A percentile compares a stretch with the other conserved stretches of the same genome.
Conservation (phyloP, 2,888 invertebrate species). For the Perdita meconis region DNA sequence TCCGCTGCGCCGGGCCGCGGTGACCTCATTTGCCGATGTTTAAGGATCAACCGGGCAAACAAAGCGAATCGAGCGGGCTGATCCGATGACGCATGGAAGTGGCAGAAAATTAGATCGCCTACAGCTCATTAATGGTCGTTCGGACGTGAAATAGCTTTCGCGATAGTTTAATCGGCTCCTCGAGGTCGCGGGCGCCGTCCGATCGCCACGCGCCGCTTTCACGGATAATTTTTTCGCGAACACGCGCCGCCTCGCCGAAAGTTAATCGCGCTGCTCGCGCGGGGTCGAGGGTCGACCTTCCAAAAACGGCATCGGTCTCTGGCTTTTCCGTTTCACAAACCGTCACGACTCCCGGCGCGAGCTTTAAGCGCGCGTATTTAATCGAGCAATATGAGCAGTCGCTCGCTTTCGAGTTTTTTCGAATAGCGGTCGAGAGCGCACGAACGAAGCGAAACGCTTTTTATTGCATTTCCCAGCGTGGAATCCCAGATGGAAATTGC, state of each 20-base stretch:
- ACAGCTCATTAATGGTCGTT: conserved; percentile 34
- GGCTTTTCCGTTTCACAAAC: conserved; percentile 30
- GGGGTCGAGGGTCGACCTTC: not conserved
- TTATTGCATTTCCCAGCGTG: conserved; percentile 70
- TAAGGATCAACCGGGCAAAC: conserved; percentile 49
- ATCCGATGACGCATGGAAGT: conserved; percentile 50
- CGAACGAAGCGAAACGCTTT: conserved; percentile 67
- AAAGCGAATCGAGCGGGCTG: conserved; percentile 47
- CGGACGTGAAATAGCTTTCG: conserved; percentile 32
- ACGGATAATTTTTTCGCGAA: too few relatives aligned
- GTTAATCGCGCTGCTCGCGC: not conserved
- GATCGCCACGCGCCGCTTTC: too few relatives aligned
- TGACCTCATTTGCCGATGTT: conserved; percentile 49
- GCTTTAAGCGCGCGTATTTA: conserved; percentile 61
- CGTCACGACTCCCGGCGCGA: conserved; percentile 33
- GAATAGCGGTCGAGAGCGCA: conserved; percentile 49
- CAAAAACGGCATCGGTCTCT: conserved; percentile 27
- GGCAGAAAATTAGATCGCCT: conserved; percentile 52
- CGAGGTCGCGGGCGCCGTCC: too few relatives aligned
- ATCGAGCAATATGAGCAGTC: conserved; percentile 52
- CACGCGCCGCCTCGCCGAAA: too few relatives aligned
- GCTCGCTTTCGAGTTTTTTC: conserved; percentile 68
- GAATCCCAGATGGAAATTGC: conserved; percentile 70
- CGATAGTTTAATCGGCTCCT: conserved; percentile 28
- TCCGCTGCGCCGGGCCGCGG: conserved; percentile 28